These are phyloP conservation scores for Artibeus jamaicensis DNA, from an alignment of 2,797 vertebrate genomes.

Conservation along the genomic window DNA sequence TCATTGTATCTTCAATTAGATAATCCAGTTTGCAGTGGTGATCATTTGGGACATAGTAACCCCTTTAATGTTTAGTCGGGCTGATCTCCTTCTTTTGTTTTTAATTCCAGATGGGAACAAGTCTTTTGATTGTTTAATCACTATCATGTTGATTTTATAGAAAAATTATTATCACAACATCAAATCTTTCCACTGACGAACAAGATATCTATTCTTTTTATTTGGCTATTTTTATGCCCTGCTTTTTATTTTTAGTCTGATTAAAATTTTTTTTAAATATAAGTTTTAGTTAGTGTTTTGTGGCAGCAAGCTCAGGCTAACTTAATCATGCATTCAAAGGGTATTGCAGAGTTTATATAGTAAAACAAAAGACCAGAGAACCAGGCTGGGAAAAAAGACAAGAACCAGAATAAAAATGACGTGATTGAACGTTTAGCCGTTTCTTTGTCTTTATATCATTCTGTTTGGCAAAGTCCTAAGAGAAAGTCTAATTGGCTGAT, in stretches of 20 bases:
- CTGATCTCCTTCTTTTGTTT: background rate
- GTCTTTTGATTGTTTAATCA: background rate
- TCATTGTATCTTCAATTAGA: background rate
- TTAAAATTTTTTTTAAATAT: background rate
- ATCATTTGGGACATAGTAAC: background rate
- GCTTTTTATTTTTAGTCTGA: background rate
- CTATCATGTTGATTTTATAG: background rate
- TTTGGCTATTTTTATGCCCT: background rate
- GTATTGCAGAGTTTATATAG: background rate
- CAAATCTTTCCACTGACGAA: background rate
- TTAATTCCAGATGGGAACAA: background rate
- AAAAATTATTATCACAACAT: background rate
- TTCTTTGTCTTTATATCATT: background rate
- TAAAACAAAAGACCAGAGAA: background rate
- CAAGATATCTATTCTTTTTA: background rate
- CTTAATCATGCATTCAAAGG: background rate
- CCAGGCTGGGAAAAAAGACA: background rate
- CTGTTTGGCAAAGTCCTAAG: background rate
- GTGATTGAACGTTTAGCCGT: background rate
- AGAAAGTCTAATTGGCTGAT: background rate
- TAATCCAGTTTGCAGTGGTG: background rate
- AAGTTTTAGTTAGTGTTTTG: background rate
- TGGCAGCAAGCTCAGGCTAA: background rate
- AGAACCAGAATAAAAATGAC: background rate
- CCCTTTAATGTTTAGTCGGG: background rate